Evolutionary conservation across 1,140 invertebrate genomes (phyloP), one percentile per base, ranked within the genome.

Genomic region (Metopolophium dirhodum): DNA sequence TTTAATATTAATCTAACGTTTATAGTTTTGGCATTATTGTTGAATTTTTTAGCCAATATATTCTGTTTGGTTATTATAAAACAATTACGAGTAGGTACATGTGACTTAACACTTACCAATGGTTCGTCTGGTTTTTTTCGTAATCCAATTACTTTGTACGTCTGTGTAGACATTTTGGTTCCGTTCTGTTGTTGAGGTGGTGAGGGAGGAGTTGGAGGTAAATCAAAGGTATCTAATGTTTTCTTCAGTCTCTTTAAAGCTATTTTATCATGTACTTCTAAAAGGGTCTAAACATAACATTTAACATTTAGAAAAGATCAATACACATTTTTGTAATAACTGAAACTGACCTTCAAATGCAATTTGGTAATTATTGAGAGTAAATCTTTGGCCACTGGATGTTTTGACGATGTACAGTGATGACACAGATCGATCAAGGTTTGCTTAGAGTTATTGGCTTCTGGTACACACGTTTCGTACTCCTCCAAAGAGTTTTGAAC

Each of bases 81-180:
- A 86, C 14, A 86, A 45, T 45, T 86, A 30, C 14, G 30, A 9
- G 9, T 85, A 85, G 41, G 41, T 85, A 26, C 22, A 30, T 9
- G 9, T 14, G 11, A 3, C 30, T 18, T n/a, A 86, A 47, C 22
- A 94, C 95, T 95, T 95, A 98, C 98, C 95, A 99, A 95, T 14
- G 98, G 98, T 95, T 99, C 98, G 94, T 98, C 97, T 89, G 97
- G 97, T 94, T 97, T 97, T 95, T 98, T 98, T 82, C 98, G 96
- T 26, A 99, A 96, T 37, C 98, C 98, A 61, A 99, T 98, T 95
- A 99, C 97, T 95, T 98, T 97, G n/a, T 99, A 97, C 51, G 97
- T 96, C 94, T 97, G 97, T 93, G 96, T 96, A 93, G 96, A 96
- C 97, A 97, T 97, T 85, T 93, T 94, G 51, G 26, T 85, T 85